These are phyloP conservation scores for Asbolus verrucosus DNA, from an alignment of 1,140 invertebrate species.

Conservation along the genomic window DNA sequence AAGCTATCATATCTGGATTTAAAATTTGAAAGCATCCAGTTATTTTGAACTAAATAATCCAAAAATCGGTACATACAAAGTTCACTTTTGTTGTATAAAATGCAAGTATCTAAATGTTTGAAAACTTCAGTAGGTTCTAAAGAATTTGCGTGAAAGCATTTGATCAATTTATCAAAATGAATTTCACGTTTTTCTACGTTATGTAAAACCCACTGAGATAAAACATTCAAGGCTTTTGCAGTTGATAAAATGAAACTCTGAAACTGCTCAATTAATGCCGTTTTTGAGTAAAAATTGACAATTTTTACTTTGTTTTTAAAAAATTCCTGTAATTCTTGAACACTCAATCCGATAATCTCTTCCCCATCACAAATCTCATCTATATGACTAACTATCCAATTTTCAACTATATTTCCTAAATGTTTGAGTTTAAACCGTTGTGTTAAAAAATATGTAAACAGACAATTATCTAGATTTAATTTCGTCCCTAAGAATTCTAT, in stretches of 20 bases:
- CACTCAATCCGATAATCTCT: constrained; percentile 60
- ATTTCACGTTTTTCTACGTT: constrained; percentile 66
- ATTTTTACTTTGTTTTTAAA: constrained; percentile 62
- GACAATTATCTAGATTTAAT: constrained; percentile 73
- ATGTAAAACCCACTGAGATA: constrained; percentile 70
- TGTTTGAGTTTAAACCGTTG: constrained; percentile 63
- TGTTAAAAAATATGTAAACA: constrained; percentile 65
- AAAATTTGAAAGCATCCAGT: constrained; percentile 69
- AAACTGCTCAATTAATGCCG: constrained; percentile 39
- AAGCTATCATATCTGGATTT: constrained; percentile 67
- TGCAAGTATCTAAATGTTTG: constrained; percentile 68
- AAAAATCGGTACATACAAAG: constrained; percentile 70
- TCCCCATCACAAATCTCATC: constrained; percentile 63
- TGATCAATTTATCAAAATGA: constrained; percentile 68
- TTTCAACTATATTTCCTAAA: constrained; percentile 62
- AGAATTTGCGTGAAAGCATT: constrained; percentile 66
- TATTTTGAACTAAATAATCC: constrained; percentile 70
- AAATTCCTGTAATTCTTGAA: constrained; percentile 61
- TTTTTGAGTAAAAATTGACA: constrained; percentile 11
- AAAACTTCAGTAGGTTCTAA: constrained; percentile 66
- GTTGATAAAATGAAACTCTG: constrained; percentile 68
- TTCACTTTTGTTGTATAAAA: constrained; percentile 68
- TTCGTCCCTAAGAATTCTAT: constrained; percentile 74
- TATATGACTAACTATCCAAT: constrained; percentile 63
- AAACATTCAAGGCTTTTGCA: constrained; percentile 67